Evolutionary conservation across 2,888 invertebrate genomes (phyloP).

Genomic region (Hoplodrina blanda): DNA sequence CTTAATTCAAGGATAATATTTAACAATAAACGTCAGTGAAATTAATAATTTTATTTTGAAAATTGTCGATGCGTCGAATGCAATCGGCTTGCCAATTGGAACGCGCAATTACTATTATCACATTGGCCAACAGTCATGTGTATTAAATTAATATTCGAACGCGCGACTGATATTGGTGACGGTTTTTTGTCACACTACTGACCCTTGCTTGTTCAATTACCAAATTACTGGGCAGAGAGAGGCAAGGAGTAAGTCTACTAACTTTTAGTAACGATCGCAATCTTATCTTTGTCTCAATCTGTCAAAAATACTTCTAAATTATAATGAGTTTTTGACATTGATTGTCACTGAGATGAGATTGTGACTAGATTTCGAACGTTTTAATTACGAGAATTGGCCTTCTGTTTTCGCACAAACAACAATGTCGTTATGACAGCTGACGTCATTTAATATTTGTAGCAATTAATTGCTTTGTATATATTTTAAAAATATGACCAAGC

Average conservation of each 20-base stretch:
- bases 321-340: no score
- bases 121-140: conserved; percentile 64
- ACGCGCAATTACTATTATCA: conserved; percentile 72
- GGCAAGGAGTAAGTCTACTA: conserved; percentile 20
- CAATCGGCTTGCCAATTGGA: conserved; percentile 55
- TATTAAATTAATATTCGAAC: conserved; percentile 68
- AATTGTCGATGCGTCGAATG: conserved; percentile 31
- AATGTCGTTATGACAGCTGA: conserved; percentile 7
- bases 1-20: conserved; percentile 31
- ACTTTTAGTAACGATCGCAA: no score
- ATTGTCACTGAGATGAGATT: no score
- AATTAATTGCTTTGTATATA: no score
- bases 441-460: conserved; percentile 7
- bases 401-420: conserved; percentile 39
- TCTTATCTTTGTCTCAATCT: no score
- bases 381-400: no score
- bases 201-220: conserved; percentile 64
- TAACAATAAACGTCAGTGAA: conserved; percentile 30
- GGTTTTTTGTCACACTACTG: conserved; percentile 32
- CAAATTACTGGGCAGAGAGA: conserved; percentile 66
- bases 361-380: no score
- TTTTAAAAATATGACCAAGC: no score
- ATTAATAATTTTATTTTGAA: conserved; percentile 45
- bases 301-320: no score
- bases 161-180: conserved; percentile 44